These are phyloP conservation scores for Panonychus citri DNA, from an alignment of 1,140 invertebrate species.

Conservation along the genomic window DNA sequence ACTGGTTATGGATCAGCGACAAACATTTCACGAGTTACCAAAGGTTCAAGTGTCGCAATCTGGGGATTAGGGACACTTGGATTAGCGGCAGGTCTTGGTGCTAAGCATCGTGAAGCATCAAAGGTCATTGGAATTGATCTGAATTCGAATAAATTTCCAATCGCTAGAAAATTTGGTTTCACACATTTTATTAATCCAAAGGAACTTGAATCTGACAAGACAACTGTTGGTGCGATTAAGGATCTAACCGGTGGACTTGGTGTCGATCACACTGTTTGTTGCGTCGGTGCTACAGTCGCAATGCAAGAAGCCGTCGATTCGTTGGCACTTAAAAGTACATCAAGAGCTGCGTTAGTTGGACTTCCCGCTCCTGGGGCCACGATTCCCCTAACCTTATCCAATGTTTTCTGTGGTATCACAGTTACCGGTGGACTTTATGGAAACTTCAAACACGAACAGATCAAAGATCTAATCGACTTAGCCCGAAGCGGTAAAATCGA, in stretches of 20 bases:
- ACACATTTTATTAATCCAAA: conserved; percentile 73
- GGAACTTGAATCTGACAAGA: conserved; percentile 32
- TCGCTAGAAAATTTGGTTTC: conserved; percentile 61
- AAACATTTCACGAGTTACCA: conserved; percentile 68
- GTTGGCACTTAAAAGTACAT: conserved; percentile 85
- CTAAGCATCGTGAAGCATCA: conserved; percentile 63
- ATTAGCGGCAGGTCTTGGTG: conserved; percentile 70
- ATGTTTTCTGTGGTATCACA: background rate
- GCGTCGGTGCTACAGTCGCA: conserved; percentile 80
- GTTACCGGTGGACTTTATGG: background rate
- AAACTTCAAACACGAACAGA: background rate
- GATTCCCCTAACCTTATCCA: background rate
- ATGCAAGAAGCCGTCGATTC: conserved; percentile 89
- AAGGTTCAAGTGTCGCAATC: conserved; percentile 59
- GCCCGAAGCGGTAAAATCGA: background rate
- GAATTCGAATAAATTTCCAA: conserved; percentile 63
- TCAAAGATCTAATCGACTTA: background rate
- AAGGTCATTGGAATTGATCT: conserved; percentile 82
- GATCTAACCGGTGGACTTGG: conserved; percentile 80
- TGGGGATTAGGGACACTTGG: conserved; percentile 91
- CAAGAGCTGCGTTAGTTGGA: conserved; percentile 68
- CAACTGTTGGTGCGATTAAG: conserved; percentile 65
- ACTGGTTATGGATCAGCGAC: conserved; percentile 80
- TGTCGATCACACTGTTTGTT: conserved; percentile 93
- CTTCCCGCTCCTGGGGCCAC: background rate